phyloP scores from a whole-genome alignment of 2,113 vertebrate species.

The Natator depressus region DNA sequence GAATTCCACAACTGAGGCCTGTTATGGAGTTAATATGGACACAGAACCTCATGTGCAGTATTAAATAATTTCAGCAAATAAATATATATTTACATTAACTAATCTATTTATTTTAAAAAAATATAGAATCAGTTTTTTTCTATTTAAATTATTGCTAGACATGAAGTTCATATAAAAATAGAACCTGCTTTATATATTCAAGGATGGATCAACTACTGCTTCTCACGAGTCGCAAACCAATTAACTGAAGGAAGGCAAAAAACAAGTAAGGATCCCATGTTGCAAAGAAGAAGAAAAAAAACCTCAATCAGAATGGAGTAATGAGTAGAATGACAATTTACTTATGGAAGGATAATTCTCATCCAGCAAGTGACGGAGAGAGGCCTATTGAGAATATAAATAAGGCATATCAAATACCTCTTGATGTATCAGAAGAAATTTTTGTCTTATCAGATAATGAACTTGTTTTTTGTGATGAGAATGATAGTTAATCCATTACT shows the following conservation, averaged over 20 bases:
- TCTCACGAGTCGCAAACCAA: constrained; percentile 18
- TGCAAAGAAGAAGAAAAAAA: constrained; percentile 32
- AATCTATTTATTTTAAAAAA: not conserved
- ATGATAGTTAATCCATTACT: constrained; percentile 50
- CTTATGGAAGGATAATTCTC: not conserved
- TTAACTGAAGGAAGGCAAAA: constrained; percentile 30
- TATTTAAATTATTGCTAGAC: constrained; percentile 4
- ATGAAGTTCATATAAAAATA: not conserved
- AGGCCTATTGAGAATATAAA: constrained; percentile 57
- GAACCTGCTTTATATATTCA: not conserved
- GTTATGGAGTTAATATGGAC: not conserved
- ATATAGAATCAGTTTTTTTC: not conserved
- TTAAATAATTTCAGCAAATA: not conserved
- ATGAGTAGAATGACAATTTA: constrained; percentile 32
- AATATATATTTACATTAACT: constrained; percentile 8
- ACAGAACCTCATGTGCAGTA: not conserved
- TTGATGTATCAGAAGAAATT: constrained; percentile 51
- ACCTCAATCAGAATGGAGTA: not conserved
- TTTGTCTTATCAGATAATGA: constrained; percentile 64
- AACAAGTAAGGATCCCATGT: constrained; percentile 10
- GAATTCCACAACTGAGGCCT: not conserved
- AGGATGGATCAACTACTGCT: not conserved
- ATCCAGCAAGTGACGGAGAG: constrained; percentile 12
- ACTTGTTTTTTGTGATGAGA: constrained; percentile 43
- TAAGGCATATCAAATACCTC: constrained; percentile 59